Base-by-base conservation (phyloP, 1,140 invertebrate species). In the Cepaea nemoralis region DNA sequence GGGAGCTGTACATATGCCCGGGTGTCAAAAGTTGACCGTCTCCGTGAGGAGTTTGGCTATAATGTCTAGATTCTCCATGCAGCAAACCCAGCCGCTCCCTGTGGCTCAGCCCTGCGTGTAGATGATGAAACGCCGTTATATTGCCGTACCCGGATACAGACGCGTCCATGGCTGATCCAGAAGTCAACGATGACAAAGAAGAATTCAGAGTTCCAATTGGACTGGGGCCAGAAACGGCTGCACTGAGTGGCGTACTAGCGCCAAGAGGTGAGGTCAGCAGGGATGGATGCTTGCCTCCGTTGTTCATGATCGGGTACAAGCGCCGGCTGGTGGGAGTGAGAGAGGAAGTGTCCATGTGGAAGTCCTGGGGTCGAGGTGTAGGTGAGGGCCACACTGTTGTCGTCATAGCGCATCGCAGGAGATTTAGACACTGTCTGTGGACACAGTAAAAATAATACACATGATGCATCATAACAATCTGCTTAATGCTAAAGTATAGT, bases 401-500 rank as follows among this genome's bases (percentile, higher is more conserved):
- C 66, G 45, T 80, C 78, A 80, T 80, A 80, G 78, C 78, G 78
- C 78, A 80, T 80, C 42, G 66, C 71, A 40, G 59, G 5, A 10
- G 1, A 27, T 63, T 63, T 19, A 63, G n/a, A 63, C 27, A 42
- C 37, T 69, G 1, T 70, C 69, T 70, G 69, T 3, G 12, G n/a
- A 74, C 31, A 31, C 22, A 74, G 33, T 10, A 55, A 55, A 55
- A 55, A 45, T 19, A 45, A 45, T 45, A 45, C 8, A 45, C 42
- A 45, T 19, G 19, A 45, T 19, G 8, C 42, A 19, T 45, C 42
- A 45, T 45, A 45, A 19, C 42, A 45, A 45, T 10, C 19, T 8
- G 8, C 19, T 45, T 19, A 45, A 45, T 10, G 19, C 8, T 45
- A 8, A 45, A 45, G 42, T 10, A 45, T 45, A 10, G n/a, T n/a